Percentiles rank a stretch among this genome's conserved stretches.
phyloP scores from a whole-genome alignment of 2,113 vertebrate genomes.

The Aptenodytes patagonicus region DNA sequence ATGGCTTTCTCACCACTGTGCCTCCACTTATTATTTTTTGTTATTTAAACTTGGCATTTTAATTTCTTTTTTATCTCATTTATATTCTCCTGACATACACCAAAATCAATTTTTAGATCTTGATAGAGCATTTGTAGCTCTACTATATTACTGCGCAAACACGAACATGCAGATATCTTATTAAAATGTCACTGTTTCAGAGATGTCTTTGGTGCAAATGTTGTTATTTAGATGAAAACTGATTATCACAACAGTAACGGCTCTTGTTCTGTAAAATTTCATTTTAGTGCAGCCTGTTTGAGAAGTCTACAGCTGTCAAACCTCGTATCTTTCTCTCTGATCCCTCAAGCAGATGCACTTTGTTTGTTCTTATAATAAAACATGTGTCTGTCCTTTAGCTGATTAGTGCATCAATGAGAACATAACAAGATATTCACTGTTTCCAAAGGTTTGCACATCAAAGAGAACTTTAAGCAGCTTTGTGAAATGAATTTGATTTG shows the following conservation, averaged over 20 bases:
- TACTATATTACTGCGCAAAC: background rate
- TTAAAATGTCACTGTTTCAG: slow-evolving; percentile 33
- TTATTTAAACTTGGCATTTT: slow-evolving; percentile 35
- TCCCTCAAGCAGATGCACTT: slow-evolving; percentile 54
- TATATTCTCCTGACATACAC: slow-evolving; percentile 23
- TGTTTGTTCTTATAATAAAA: slow-evolving; percentile 52
- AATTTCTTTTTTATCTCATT: slow-evolving; percentile 40
- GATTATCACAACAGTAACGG: slow-evolving; percentile 11
- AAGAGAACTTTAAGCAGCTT: slow-evolving; percentile 30
- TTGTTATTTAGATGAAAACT: slow-evolving; percentile 48
- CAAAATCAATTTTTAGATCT: slow-evolving; percentile 35
- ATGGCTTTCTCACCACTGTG: background rate
- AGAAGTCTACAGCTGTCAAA: slow-evolving; percentile 39
- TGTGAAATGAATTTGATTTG: slow-evolving; percentile 1
- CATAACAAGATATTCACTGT: slow-evolving; percentile 25
- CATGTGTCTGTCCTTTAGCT: slow-evolving; percentile 37
- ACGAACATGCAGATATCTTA: slow-evolving; percentile 18
- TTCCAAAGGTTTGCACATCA: slow-evolving; percentile 30
- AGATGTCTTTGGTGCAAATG: background rate
- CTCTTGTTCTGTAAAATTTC: slow-evolving; percentile 10
- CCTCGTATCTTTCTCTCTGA: background rate
- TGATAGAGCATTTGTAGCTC: background rate
- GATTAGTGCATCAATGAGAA: slow-evolving; percentile 52
- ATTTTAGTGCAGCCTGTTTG: slow-evolving; percentile 28
- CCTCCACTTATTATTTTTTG: slow-evolving; percentile 22